phyloP scores from a whole-genome alignment of 1,140 invertebrate genomes.

The Drosophila quadrilineata region DNA sequence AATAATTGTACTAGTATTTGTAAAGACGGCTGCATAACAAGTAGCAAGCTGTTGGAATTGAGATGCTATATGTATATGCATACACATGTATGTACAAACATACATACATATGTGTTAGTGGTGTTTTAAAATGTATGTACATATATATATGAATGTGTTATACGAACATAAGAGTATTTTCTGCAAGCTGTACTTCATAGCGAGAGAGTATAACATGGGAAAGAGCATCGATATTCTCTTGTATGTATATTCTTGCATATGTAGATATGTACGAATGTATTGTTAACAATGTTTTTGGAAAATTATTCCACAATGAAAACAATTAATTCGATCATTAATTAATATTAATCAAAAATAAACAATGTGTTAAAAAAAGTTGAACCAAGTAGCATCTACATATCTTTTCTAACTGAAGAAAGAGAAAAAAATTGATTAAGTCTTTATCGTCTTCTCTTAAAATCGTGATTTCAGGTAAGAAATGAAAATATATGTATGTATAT shows the following conservation, averaged over 20 bases:
- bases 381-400: too few relatives aligned
- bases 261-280: background rate
- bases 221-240: too few relatives aligned
- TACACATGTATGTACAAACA: background rate
- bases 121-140: background rate
- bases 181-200: too few relatives aligned
- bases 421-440: background rate
- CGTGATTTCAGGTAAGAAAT: background rate
- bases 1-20: conserved; percentile 30
- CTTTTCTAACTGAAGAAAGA: background rate
- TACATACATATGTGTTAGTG: background rate
- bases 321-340: too few relatives aligned
- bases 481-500: background rate
- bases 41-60: conserved; percentile 42
- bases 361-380: too few relatives aligned
- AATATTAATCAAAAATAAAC: too few relatives aligned
- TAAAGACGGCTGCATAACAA: conserved; percentile 43
- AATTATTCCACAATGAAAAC: too few relatives aligned
- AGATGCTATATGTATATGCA: background rate
- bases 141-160: too few relatives aligned
- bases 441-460: background rate
- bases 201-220: too few relatives aligned
- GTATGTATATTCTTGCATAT: too few relatives aligned
- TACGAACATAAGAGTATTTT: too few relatives aligned
- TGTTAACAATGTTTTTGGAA: too few relatives aligned